Percentiles rank a stretch among this genome's conserved stretches.
These are phyloP conservation scores for Hypena proboscidalis DNA, from an alignment of 2,888 invertebrate species.

Conservation along the genomic window DNA sequence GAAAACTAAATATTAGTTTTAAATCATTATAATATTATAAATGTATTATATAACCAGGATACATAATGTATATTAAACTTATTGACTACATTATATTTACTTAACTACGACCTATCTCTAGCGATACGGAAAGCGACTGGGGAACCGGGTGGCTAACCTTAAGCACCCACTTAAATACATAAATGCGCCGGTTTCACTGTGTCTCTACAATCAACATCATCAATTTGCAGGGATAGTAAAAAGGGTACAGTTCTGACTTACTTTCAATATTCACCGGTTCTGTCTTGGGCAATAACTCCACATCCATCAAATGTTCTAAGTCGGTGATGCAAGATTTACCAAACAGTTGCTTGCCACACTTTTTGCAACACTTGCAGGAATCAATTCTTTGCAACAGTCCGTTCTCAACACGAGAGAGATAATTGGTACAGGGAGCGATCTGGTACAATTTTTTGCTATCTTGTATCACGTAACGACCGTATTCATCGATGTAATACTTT, in stretches of 20 bases:
- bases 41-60: too few relatives aligned
- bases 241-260: slow-evolving; percentile 28
- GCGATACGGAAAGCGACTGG: too few relatives aligned
- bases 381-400: slow-evolving; percentile 37
- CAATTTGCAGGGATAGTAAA: too few relatives aligned
- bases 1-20: too few relatives aligned
- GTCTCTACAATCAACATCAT: too few relatives aligned
- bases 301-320: slow-evolving; percentile 45
- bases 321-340: slow-evolving; percentile 46
- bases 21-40: too few relatives aligned
- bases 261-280: slow-evolving; percentile 53
- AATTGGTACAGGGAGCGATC: slow-evolving; percentile 59
- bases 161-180: too few relatives aligned
- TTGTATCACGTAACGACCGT: slow-evolving; percentile 57
- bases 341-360: not conserved
- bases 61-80: too few relatives aligned
- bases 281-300: slow-evolving; percentile 49
- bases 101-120: too few relatives aligned
- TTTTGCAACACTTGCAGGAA: not conserved
- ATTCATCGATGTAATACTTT: slow-evolving; percentile 57
- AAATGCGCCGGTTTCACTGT: too few relatives aligned
- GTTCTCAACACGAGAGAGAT: slow-evolving; percentile 52
- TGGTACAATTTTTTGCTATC: slow-evolving; percentile 62
- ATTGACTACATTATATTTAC: too few relatives aligned
- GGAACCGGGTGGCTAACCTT: too few relatives aligned